phyloP scores from a whole-genome alignment of 2,797 vertebrate species.

The Cyprinella venusta region DNA sequence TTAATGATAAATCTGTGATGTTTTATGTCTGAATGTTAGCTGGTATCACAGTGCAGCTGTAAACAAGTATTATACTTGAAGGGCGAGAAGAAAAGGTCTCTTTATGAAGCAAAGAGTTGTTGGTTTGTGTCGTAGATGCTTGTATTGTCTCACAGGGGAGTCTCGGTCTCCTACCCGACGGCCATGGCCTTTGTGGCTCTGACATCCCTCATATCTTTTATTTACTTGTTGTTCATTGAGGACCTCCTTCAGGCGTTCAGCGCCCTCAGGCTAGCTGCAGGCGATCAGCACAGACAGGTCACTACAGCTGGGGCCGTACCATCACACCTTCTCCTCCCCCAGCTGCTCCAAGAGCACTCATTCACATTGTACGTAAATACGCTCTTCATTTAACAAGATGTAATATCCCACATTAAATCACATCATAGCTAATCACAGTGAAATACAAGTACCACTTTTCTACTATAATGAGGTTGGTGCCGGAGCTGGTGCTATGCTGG shows the following conservation, averaged over 20 bases:
- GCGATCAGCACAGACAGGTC: slow-evolving; percentile 56
- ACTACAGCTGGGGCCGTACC: slow-evolving; percentile 32
- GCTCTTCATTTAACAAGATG: slow-evolving; percentile 9
- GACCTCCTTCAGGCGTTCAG: slow-evolving; percentile 59
- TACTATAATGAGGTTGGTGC: background rate
- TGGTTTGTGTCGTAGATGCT: slow-evolving; percentile 54
- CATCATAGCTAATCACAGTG: slow-evolving; percentile 30
- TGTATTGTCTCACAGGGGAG: slow-evolving; percentile 31
- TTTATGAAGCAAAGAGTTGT: slow-evolving; percentile 38
- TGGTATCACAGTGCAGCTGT: slow-evolving; percentile 4
- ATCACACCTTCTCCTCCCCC: slow-evolving; percentile 42
- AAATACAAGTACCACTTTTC: slow-evolving; percentile 7
- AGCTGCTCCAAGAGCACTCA: slow-evolving; percentile 32
- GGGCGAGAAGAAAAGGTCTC: slow-evolving; percentile 25
- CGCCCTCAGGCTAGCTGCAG: slow-evolving; percentile 62
- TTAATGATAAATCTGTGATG: slow-evolving; percentile 26
- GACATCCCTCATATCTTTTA: slow-evolving; percentile 62
- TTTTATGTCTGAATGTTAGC: background rate
- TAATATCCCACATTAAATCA: slow-evolving; percentile 27
- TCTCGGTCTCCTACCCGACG: slow-evolving; percentile 36
- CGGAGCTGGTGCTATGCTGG: background rate
- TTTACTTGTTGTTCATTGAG: slow-evolving; percentile 63
- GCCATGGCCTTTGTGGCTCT: slow-evolving; percentile 52
- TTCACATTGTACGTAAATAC: slow-evolving; percentile 16
- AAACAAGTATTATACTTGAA: slow-evolving; percentile 23